These are phyloP conservation scores for Holothuria glaberrima DNA, from an alignment of 35 echinoderm and acorn worm species.

Conservation along the genomic window DNA sequence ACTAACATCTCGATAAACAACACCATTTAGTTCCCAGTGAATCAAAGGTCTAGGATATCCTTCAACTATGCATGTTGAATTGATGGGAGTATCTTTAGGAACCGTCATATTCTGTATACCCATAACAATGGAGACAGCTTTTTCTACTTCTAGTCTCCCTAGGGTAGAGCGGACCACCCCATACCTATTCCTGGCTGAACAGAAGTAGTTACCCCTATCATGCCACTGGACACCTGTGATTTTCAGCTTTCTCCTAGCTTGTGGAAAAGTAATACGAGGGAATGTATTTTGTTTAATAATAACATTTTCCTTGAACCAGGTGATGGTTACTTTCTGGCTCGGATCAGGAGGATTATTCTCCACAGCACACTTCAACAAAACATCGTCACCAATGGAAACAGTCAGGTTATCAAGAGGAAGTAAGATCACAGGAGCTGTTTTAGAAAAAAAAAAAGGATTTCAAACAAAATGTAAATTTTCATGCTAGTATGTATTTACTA, in stretches of 20 bases:
- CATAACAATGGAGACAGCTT: not conserved
- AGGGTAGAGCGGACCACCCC: not conserved
- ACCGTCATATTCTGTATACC: not conserved
- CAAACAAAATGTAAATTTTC: too few relatives aligned
- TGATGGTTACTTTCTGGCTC: constrained; percentile 2
- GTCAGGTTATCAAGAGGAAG: constrained; percentile 22
- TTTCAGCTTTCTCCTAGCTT: not conserved
- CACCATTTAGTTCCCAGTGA: constrained; percentile 32
- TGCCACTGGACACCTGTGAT: not conserved
- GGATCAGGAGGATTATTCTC: constrained; percentile 10
- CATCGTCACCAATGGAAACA: not conserved
- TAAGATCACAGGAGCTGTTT: not conserved
- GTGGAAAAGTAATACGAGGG: not conserved
- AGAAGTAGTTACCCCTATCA: constrained; percentile 35
- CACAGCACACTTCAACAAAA: not conserved
- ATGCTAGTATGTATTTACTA: too few relatives aligned
- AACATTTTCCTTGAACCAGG: constrained; percentile 20
- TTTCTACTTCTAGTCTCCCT: constrained; percentile 15
- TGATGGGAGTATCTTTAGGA: constrained; percentile 4
- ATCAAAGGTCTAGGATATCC: constrained; percentile 22
- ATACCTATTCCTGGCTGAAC: constrained; percentile 13
- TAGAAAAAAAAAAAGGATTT: too few relatives aligned
- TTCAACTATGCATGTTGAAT: constrained; percentile 22
- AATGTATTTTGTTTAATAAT: not conserved
- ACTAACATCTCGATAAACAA: not conserved